phyloP scores from a whole-genome alignment of 2,888 invertebrate genomes.

The Lasius fuliginosus region DNA sequence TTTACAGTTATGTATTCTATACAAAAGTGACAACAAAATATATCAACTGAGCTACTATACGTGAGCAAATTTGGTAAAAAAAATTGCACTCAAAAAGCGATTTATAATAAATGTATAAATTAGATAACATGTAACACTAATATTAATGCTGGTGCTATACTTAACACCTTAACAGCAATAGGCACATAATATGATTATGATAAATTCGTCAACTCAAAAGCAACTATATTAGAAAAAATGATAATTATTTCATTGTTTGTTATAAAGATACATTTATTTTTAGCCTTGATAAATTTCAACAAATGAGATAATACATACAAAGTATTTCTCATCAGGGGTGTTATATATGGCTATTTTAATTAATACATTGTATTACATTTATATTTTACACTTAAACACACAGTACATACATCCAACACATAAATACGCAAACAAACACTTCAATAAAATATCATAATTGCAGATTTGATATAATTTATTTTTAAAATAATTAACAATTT shows the following conservation, averaged over 20 bases:
- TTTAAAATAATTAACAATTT: constrained; percentile 84
- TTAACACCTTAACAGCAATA: no score
- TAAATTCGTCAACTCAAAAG: not conserved
- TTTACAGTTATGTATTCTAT: not conserved
- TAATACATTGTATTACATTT: not conserved
- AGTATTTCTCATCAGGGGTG: not conserved
- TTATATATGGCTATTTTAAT: not conserved
- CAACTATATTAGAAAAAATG: not conserved
- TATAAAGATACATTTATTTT: not conserved
- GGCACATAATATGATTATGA: not conserved
- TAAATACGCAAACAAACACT: not conserved
- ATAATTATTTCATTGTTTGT: not conserved
- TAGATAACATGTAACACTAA: no score
- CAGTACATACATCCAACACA: not conserved
- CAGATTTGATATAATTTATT: constrained; percentile 77
- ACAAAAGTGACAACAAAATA: not conserved
- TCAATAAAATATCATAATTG: constrained; percentile 18
- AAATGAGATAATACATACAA: not conserved
- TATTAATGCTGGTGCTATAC: no score
- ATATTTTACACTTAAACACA: no score
- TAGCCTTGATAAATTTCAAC: not conserved
- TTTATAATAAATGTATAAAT: no score
- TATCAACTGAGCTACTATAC: not conserved
- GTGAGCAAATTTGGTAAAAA: no score
- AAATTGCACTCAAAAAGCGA: no score